Evolutionary conservation across 2,888 invertebrate genomes (phyloP).

Genomic region (Stratiomys singularior): DNA sequence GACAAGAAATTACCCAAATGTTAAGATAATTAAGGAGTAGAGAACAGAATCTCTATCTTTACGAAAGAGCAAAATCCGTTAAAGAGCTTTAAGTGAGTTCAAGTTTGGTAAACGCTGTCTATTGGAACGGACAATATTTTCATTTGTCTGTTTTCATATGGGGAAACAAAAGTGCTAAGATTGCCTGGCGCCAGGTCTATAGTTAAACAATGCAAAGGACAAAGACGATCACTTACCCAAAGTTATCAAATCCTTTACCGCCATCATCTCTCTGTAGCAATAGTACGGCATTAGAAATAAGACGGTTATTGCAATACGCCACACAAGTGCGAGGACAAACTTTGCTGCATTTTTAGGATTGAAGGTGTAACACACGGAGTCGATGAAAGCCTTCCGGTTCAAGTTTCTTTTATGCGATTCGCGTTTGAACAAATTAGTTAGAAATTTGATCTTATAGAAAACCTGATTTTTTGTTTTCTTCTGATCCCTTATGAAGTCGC

Average conservation of each 20-base stretch:
- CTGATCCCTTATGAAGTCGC: conserved; percentile 71
- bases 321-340: conserved; percentile 59
- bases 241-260: conserved; percentile 59
- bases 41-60: too few species aligned
- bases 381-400: conserved; percentile 63
- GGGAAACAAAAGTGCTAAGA: too few species aligned
- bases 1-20: too few species aligned
- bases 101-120: too few species aligned
- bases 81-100: too few species aligned
- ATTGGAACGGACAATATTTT: too few species aligned
- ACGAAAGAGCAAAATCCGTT: too few species aligned
- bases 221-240: conserved; percentile 50
- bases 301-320: conserved; percentile 57
- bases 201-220: too few species aligned
- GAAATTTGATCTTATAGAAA: conserved; percentile 66
- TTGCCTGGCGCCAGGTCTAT: not conserved
- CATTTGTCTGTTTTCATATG: too few species aligned
- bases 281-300: conserved; percentile 57
- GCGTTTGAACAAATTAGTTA: conserved; percentile 65
- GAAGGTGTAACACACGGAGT: conserved; percentile 63
- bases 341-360: conserved; percentile 65
- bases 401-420: conserved; percentile 60
- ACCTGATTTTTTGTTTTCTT: conserved; percentile 65
- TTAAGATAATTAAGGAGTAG: too few species aligned
- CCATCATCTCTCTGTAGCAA: conserved; percentile 59